A percentile compares a stretch with the other conserved stretches of the same genome.
Conservation (phyloP, 2,888 invertebrate genomes). For the Acleris emargana region DNA sequence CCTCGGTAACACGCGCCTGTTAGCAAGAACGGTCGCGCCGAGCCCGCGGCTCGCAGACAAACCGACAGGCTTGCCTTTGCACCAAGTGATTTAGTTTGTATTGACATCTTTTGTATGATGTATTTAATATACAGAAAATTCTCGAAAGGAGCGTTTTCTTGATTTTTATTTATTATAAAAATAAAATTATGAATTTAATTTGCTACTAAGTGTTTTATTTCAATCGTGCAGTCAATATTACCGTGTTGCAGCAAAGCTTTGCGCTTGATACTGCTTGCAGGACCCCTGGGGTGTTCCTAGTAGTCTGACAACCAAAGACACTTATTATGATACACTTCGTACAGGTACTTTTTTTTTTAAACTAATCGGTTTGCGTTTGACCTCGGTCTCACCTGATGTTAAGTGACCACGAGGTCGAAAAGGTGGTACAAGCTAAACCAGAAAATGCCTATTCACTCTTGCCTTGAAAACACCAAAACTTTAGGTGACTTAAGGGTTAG, state of each 20-base stretch:
- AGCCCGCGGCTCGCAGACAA: constrained; percentile 60
- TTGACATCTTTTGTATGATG: constrained; percentile 83
- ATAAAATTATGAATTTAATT: constrained; percentile 84
- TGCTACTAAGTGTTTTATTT: constrained; percentile 69
- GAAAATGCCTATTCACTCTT: too few species aligned
- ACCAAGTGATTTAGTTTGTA: constrained; percentile 84
- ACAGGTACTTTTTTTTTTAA: too few species aligned
- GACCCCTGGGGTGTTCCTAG: not conserved
- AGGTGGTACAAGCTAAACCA: too few species aligned
- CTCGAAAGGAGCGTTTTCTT: constrained; percentile 79
- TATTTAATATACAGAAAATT: constrained; percentile 81
- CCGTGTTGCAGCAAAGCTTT: not conserved
- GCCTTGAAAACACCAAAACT: too few species aligned
- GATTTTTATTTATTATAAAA: constrained; percentile 83
- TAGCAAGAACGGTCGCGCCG: constrained; percentile 60
- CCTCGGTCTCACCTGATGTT: too few species aligned
- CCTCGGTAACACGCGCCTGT: constrained; percentile 79
- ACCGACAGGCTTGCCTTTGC: constrained; percentile 83
- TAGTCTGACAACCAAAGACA: too few species aligned
- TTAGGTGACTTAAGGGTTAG: too few species aligned
- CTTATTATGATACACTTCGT: too few species aligned
- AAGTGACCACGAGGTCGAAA: too few species aligned
- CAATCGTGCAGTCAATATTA: not conserved
- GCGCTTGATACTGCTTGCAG: not conserved
- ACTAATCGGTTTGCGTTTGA: too few species aligned